Percentiles rank a stretch among this genome's conserved stretches.
Evolutionary conservation across 2,888 invertebrate species (phyloP).

Genomic region (Biston betularia): DNA sequence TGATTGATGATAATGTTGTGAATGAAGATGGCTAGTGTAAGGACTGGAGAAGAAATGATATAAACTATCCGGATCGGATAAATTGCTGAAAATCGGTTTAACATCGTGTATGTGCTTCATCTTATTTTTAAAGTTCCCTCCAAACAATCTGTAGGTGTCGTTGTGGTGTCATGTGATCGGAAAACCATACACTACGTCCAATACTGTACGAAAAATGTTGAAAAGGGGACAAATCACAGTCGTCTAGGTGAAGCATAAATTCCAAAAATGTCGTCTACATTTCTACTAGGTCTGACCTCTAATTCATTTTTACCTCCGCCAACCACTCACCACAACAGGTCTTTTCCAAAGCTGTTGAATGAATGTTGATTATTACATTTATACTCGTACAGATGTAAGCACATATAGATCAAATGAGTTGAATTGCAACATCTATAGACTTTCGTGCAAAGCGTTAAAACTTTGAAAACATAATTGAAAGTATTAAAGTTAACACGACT

Average conservation of each 20-base stretch:
- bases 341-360: constrained; percentile 85
- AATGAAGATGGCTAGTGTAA: constrained; percentile 7
- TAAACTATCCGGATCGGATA: constrained; percentile 6
- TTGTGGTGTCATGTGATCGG: constrained; percentile 62
- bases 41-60: constrained; percentile 3
- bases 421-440: constrained; percentile 40
- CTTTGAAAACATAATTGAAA: constrained; percentile 18
- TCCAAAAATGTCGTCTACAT: constrained; percentile 71
- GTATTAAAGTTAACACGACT: constrained; percentile 20
- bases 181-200: constrained; percentile 48
- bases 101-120: constrained; percentile 27
- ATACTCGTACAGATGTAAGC: constrained; percentile 21
- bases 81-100: constrained; percentile 11
- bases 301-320: constrained; percentile 73
- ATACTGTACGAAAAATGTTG: constrained; percentile 52
- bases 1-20: constrained; percentile 5
- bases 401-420: constrained; percentile 25
- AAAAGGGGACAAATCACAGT: constrained; percentile 61
- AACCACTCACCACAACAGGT: constrained; percentile 84
- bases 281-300: constrained; percentile 70
- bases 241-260: constrained; percentile 72
- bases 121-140: constrained; percentile 14
- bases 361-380: constrained; percentile 68
- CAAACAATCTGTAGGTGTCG: constrained; percentile 41
- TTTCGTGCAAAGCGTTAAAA: constrained; percentile 64